Evolutionary conservation across 2,113 vertebrate species (phyloP).

Genomic region (Rhizomys pruinosus): DNA sequence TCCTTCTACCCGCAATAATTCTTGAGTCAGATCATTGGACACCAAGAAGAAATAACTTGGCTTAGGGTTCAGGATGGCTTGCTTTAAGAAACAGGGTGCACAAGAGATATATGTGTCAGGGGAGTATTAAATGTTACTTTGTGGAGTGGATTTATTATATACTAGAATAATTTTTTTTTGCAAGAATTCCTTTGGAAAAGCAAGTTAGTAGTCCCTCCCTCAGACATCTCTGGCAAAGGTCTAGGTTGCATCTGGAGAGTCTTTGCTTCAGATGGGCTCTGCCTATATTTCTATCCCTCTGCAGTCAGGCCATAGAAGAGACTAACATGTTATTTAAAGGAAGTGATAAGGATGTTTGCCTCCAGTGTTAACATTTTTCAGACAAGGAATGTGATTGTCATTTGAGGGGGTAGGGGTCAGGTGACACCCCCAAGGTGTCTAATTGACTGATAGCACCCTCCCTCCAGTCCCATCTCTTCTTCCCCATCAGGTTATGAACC

Average conservation of each 20-base stretch:
- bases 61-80: not conserved
- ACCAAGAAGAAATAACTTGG: not conserved
- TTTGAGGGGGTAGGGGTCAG: not conserved
- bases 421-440: slow-evolving; percentile 14
- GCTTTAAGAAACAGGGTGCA: not conserved
- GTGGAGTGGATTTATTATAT: not conserved
- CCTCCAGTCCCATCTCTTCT: not conserved
- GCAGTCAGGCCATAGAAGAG: not conserved
- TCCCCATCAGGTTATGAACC: not conserved
- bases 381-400: not conserved
- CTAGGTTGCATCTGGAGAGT: not conserved
- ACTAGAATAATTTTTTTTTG: not conserved
- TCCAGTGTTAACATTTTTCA: not conserved
- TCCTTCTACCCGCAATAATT: not conserved
- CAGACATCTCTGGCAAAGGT: not conserved
- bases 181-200: slow-evolving; percentile 30
- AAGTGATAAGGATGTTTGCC: not conserved
- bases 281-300: not conserved
- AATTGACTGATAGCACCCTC: not conserved
- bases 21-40: not conserved
- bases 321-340: not conserved
- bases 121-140: not conserved
- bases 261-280: not conserved
- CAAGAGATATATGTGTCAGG: not conserved
- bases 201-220: not conserved